Evolutionary conservation across 2,113 vertebrate genomes (phyloP).

Genomic region (Mustela nigripes): DNA sequence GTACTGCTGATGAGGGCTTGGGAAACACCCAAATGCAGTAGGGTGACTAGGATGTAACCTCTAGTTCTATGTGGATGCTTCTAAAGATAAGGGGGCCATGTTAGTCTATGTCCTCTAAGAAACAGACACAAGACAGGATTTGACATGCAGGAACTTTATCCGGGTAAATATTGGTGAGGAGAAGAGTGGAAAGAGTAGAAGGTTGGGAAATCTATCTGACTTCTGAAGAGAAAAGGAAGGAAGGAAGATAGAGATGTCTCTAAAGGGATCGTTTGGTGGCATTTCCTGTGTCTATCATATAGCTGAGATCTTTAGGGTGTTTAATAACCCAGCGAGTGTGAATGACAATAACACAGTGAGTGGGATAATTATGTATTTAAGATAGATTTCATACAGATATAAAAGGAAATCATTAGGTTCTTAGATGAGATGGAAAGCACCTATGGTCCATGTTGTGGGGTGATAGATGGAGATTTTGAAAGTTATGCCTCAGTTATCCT

Average conservation of each 20-base stretch:
- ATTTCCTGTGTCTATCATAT: conserved; percentile 7
- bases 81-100: neutral
- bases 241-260: neutral
- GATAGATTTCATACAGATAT: neutral
- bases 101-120: neutral
- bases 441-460: neutral
- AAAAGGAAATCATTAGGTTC: neutral
- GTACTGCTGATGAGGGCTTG: neutral
- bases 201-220: neutral
- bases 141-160: conserved; percentile 11
- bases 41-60: neutral
- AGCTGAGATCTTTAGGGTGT: conserved; percentile 28
- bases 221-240: neutral
- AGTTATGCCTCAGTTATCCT: neutral
- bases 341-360: conserved; percentile 10
- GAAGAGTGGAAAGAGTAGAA: neutral
- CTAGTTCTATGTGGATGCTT: neutral
- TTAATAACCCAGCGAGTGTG: neutral
- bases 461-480: neutral
- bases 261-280: neutral
- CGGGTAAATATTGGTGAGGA: neutral
- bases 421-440: neutral
- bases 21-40: conserved; percentile 12
- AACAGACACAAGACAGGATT: conserved; percentile 15
- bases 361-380: neutral